Conservation (phyloP, 2,113 vertebrate species). For the Felis chaus region DNA sequence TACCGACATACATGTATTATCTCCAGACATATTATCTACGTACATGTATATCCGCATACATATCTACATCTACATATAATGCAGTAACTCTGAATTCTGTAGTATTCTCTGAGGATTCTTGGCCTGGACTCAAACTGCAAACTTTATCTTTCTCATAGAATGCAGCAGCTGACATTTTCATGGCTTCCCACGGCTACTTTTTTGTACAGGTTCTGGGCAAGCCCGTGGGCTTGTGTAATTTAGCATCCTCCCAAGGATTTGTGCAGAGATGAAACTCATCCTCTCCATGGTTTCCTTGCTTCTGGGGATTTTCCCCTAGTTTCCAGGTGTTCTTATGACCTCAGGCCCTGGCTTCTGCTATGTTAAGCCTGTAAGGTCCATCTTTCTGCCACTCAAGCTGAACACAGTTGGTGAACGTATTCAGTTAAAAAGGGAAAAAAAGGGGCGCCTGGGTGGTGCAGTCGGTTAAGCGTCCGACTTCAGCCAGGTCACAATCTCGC, state of each 20-base stretch:
- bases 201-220: neutral
- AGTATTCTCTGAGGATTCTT: neutral
- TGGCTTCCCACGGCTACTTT: neutral
- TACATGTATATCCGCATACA: too few species aligned
- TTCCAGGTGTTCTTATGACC: neutral
- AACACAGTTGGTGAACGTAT: neutral
- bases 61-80: neutral
- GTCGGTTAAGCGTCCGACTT: too few species aligned
- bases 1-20: too few species aligned
- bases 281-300: neutral
- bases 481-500: too few species aligned
- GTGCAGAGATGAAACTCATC: neutral
- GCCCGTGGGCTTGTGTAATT: neutral
- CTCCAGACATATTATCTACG: too few species aligned
- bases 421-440: neutral
- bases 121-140: neutral
- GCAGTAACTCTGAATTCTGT: neutral
- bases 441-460: too few species aligned
- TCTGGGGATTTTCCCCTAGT: neutral
- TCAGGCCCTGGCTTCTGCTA: neutral
- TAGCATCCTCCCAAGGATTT: neutral
- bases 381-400: neutral
- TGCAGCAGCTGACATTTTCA: neutral
- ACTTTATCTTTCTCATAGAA: neutral
- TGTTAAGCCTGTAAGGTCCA: neutral